A percentile compares a stretch with the other conserved stretches of the same genome.
Conservation (phyloP, 2,797 vertebrate genomes). For the Sebastes minor region DNA sequence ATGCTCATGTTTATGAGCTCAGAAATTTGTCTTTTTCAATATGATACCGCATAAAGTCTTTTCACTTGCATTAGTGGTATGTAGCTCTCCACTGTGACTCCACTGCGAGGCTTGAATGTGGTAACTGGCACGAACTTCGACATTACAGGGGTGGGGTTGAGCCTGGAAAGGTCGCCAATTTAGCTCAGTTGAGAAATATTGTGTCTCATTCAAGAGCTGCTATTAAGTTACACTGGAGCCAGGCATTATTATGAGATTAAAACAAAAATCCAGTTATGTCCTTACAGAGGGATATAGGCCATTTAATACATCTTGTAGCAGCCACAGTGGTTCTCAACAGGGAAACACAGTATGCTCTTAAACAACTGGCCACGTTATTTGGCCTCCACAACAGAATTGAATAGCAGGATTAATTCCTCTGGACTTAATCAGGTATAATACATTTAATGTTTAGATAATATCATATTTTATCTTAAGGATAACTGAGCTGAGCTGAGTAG, state of each 20-base stretch:
- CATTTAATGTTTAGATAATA: neutral
- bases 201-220: neutral
- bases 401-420: neutral
- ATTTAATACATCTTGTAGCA: neutral
- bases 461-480: neutral
- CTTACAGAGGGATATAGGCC: neutral
- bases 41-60: constrained; percentile 16
- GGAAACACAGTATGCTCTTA: neutral
- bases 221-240: constrained; percentile 15
- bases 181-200: constrained; percentile 27
- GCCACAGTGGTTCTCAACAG: neutral
- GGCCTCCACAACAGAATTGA: neutral
- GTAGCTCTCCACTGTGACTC: neutral
- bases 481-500: neutral
- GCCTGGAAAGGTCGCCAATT: constrained; percentile 21
- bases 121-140: constrained; percentile 5
- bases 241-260: constrained; percentile 5
- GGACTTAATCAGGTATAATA: neutral
- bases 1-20: constrained; percentile 31
- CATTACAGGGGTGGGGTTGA: neutral
- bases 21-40: constrained; percentile 29
- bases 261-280: neutral
- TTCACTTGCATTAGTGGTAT: constrained; percentile 20
- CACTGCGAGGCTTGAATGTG: constrained; percentile 1
- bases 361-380: neutral